Percentiles rank a stretch among this genome's conserved stretches.
Conservation (phyloP, 2,888 invertebrate species). For the Lochmaea capreae region DNA sequence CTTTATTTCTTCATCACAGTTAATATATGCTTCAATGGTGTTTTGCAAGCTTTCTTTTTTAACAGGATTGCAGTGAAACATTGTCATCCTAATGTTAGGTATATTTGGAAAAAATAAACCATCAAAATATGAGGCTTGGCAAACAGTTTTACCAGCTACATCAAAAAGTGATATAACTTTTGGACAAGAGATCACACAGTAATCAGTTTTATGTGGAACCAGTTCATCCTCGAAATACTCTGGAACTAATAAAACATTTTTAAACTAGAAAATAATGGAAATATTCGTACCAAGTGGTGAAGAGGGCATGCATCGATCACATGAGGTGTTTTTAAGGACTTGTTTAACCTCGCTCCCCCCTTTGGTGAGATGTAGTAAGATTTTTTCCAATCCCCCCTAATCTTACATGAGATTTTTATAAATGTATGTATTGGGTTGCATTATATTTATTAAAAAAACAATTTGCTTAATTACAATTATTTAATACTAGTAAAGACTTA, state of each 20-base stretch:
- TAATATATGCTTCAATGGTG: conserved; percentile 43
- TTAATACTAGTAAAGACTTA: too few relatives aligned
- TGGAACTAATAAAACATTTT: conserved; percentile 49
- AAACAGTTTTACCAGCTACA: conserved; percentile 33
- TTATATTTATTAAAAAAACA: too few relatives aligned
- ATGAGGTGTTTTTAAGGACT: too few relatives aligned
- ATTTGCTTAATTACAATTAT: too few relatives aligned
- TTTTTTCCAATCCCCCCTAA: too few relatives aligned
- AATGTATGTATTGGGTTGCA: too few relatives aligned
- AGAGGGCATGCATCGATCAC: too few relatives aligned
- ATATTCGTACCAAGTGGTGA: too few relatives aligned
- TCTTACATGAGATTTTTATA: too few relatives aligned
- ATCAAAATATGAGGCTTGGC: conserved; percentile 45
- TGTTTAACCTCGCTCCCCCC: too few relatives aligned
- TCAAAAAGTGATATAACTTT: conserved; percentile 54
- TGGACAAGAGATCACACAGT: conserved; percentile 56
- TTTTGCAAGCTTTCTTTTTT: conserved; percentile 44
- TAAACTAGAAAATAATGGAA: too few relatives aligned
- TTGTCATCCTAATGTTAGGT: conserved; percentile 53
- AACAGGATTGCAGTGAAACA: conserved; percentile 53
- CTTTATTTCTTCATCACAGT: conserved; percentile 51
- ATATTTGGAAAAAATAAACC: conserved; percentile 57
- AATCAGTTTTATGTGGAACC: conserved; percentile 51
- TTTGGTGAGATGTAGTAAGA: too few relatives aligned
- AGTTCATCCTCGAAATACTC: conserved; percentile 56